Base-by-base conservation (phyloP, 2,888 invertebrate species). In the Poecilus cupreus region DNA sequence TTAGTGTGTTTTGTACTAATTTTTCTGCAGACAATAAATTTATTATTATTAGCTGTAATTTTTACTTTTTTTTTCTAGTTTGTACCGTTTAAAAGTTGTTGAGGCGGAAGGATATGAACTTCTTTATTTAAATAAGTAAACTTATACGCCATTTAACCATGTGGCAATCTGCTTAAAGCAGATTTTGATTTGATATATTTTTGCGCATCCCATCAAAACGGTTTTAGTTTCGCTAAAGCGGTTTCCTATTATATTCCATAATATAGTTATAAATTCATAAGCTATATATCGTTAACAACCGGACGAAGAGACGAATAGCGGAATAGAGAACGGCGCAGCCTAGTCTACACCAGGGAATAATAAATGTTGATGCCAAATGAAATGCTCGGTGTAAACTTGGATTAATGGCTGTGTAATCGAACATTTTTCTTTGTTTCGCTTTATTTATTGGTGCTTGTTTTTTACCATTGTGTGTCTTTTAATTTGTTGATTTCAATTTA, bases 261-360 rank as follows among this genome's bases (percentile, higher is more conserved):
- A 83, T 83, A 83, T 82, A 83, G 81, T 83, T 83, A 81, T 83
- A 83, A 83, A 83, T 83, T 82, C 51, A 79, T 76, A 76, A 80
- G 76, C 72, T 54, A 81, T 72, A 76, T 76, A 83, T 83, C 81
- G 83, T 83, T 83, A 83, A 82, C 76, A 68, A 78, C 37, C 64
- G 37, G 64, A 68, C 64, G 64, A 68, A 32, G 32, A 32, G 37
- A 16, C 37, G 64, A 22, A 49, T 46, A 72, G 46, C 70, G 70
- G 70, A 13, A 64, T 37, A 37, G 26, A 13, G 64, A 70, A 70
- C 37, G 43, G 72, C 24, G 6, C 72, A 68, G 72, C 24, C 72
- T 24, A 46, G 20, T 46, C 46, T 72, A 72, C 72, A 72, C 72
- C 11, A 1, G 72, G 72, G 72, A 72, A 46, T 46, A 72, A 72